These are phyloP conservation scores for Matsumurasca onukii DNA, from an alignment of 1,140 invertebrate species.

Conservation along the genomic window DNA sequence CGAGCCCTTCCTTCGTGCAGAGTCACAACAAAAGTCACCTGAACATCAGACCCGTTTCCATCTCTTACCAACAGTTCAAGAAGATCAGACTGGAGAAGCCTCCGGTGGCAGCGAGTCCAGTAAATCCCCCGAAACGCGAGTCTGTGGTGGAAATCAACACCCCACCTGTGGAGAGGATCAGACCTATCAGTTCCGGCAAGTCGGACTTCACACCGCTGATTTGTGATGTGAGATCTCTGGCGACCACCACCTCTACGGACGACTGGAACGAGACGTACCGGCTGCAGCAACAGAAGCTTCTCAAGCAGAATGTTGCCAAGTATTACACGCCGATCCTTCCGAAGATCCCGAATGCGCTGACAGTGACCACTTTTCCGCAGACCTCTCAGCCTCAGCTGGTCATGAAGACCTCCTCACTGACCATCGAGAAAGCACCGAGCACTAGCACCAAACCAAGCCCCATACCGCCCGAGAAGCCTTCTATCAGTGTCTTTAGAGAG, in stretches of 20 bases:
- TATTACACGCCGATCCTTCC: slow-evolving; percentile 30
- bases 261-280: slow-evolving; percentile 17
- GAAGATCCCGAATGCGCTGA: slow-evolving; percentile 38
- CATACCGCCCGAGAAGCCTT: slow-evolving; percentile 35
- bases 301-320: slow-evolving; percentile 17
- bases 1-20: not conserved
- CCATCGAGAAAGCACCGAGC: slow-evolving; percentile 31
- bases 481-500: slow-evolving; percentile 36
- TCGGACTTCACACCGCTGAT: slow-evolving; percentile 50
- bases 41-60: not conserved
- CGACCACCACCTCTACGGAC: slow-evolving; percentile 46
- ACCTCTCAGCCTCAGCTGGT: not conserved
- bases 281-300: slow-evolving; percentile 19
- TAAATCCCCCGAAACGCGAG: not conserved
- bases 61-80: not conserved
- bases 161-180: not conserved
- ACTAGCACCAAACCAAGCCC: not conserved
- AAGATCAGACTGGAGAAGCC: slow-evolving; percentile 1
- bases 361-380: slow-evolving; percentile 32
- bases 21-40: not conserved
- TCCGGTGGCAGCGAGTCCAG: not conserved
- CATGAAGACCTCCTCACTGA: slow-evolving; percentile 24
- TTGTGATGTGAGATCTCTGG: slow-evolving; percentile 49
- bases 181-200: no score
- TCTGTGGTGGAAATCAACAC: not conserved